Evolutionary conservation across 2,888 invertebrate species (phyloP).

Genomic region (Lasius platythorax): DNA sequence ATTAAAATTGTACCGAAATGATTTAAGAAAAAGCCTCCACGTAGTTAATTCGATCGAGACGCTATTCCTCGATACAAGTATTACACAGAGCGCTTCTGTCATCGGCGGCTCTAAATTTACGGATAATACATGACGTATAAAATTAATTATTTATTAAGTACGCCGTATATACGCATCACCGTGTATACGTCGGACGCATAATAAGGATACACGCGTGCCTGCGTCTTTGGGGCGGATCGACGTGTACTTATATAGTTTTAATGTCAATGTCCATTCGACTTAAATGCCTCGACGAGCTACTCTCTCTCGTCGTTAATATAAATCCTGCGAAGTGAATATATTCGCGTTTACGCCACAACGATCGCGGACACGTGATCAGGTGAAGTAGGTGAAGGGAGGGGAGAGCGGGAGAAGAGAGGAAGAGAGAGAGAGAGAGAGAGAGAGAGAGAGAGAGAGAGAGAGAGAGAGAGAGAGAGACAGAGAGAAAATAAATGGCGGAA

Average conservation of each 20-base stretch:
- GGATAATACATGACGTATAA: not conserved
- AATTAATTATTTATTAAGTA: conserved; percentile 24
- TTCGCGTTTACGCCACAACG: conserved; percentile 51
- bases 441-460: conserved; percentile 3
- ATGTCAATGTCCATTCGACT: conserved; percentile 63
- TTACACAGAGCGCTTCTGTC: not conserved
- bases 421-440: not conserved
- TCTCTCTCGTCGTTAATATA: conserved; percentile 58
- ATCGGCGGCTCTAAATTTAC: not conserved
- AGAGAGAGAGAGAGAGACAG: not conserved
- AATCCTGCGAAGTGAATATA: conserved; percentile 65
- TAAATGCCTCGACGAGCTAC: conserved; percentile 55
- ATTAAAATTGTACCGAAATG: not conserved
- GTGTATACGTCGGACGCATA: conserved; percentile 10
- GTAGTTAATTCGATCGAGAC: not conserved
- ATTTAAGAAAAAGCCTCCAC: too few relatives aligned
- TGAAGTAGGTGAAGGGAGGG: not conserved
- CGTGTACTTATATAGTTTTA: conserved; percentile 53
- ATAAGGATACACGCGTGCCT: not conserved
- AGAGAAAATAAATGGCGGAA: conserved; percentile 52
- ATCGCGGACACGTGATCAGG: conserved; percentile 36
- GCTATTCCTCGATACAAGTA: too few relatives aligned
- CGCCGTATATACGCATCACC: conserved; percentile 23
- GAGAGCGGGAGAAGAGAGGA: not conserved
- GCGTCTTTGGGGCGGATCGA: conserved; percentile 25